Evolutionary conservation across 2,888 invertebrate genomes (phyloP), one percentile per base, ranked within the genome.

Genomic region (Clanis bilineata): DNA sequence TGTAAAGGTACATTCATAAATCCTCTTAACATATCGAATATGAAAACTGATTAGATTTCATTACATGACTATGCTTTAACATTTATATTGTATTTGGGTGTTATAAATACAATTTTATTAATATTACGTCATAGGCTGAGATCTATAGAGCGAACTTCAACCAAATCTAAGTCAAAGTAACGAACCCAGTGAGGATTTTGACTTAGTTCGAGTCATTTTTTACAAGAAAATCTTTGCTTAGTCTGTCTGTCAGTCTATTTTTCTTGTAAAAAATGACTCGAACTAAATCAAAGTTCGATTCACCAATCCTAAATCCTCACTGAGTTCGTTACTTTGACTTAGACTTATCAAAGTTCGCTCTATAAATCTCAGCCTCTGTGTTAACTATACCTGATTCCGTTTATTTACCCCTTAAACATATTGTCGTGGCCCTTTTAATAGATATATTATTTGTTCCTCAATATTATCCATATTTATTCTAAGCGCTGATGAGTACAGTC

Each of bases 31-130:
- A 12, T 12, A 25, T 6, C 10, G 47, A 58, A 38, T 38, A 58
- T 9, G 21, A 47, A 47, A 22, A 22, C n/a, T 25, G 58, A 47
- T 58, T 38, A 58, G 58, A 58, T 47, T 47, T 47, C 9, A 58
- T 25, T 47, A 47, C 38, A 12, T 39, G 38, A 15, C 12, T 45
- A 32, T 44, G 18, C 21, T 47, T 47, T 45, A 15, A 47, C n/a
- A 28, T 28, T 23, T 22, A 45, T 47, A 47, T 28, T 9, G 28
- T 7, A 18, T 47, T 47, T 28, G n/a, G 2, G 47, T 25, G 15
- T 25, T 47, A 15, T 9, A 28, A 28, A 47, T 28, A 1, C 15
- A 47, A 28, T 18, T 21, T 43, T 22, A 10, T 43, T 10, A 21
- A 2, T 36, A 10, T 10, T 36, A 36, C 36, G 36, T 36, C 3